A percentile compares a stretch with the other conserved stretches of the same genome.
Conservation (phyloP, 37 sponge, comb jelly and placozoan genomes). For the Agelas oroides region DNA sequence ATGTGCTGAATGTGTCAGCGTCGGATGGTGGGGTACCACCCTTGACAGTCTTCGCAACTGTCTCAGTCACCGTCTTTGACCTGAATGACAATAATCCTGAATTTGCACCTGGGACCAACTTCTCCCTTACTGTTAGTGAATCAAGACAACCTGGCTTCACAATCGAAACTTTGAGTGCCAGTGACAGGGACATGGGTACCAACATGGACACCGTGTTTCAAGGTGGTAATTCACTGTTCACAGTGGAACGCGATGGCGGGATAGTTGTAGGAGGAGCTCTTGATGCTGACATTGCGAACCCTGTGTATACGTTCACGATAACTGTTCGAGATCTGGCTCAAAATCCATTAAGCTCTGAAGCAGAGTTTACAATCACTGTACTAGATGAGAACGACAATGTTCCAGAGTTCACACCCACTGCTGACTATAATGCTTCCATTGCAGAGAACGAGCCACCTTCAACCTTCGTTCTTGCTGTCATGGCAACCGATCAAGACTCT, state of each 20-base stretch:
- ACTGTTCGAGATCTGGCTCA: conserved; percentile 37
- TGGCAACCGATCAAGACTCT: conserved; percentile 43
- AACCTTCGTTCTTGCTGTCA: conserved; percentile 19
- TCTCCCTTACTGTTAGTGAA: conserved; percentile 24
- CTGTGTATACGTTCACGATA: conserved; percentile 31
- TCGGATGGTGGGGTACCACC: conserved; percentile 27
- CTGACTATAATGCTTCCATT: conserved; percentile 17
- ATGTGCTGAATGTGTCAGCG: conserved; percentile 55
- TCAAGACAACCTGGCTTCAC: neutral
- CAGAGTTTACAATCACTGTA: conserved; percentile 27
- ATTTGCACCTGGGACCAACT: conserved; percentile 8
- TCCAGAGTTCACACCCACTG: conserved; percentile 32
- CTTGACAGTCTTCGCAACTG: conserved; percentile 14
- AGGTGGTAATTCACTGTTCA: conserved; percentile 25
- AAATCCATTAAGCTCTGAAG: neutral
- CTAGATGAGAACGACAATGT: conserved; percentile 70
- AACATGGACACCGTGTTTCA: conserved; percentile 48
- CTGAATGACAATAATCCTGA: conserved; percentile 65
- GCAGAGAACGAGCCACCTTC: conserved; percentile 15
- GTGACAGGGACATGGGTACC: conserved; percentile 40
- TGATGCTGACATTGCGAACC: conserved; percentile 24
- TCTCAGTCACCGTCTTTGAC: conserved; percentile 59
- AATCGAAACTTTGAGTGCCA: conserved; percentile 35
- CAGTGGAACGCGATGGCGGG: neutral
- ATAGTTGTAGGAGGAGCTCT: conserved; percentile 1